Evolutionary conservation across 2,888 invertebrate genomes (phyloP).

Genomic region (Steinernema carpocapsae): DNA sequence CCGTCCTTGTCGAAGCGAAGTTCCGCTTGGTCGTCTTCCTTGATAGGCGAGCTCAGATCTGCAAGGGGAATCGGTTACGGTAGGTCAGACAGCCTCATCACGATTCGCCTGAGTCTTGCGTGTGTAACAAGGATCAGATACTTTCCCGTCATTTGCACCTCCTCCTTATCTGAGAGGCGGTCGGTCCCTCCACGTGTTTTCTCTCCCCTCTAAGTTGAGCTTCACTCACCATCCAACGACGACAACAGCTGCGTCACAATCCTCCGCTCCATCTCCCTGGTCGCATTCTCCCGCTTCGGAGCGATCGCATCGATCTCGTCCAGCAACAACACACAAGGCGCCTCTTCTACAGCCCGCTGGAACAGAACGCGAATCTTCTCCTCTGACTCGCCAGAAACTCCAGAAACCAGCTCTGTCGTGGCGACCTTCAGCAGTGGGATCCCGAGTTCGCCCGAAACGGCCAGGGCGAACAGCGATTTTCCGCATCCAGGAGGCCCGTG

Average conservation of each 20-base stretch:
- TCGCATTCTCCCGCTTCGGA: slow-evolving; percentile 84
- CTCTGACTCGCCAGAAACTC: slow-evolving; percentile 94
- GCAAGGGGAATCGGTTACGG: slow-evolving; percentile 36
- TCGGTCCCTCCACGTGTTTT: no score
- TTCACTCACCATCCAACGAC: slow-evolving; percentile 88
- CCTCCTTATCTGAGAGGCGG: no score
- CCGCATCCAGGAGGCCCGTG: slow-evolving; percentile 97
- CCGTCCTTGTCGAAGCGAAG: slow-evolving; percentile 52
- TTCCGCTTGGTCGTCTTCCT: slow-evolving; percentile 48
- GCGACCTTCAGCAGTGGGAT: slow-evolving; percentile 85
- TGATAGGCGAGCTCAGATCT: slow-evolving; percentile 52
- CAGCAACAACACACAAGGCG: slow-evolving; percentile 72
- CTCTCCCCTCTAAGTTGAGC: no score
- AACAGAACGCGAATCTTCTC: slow-evolving; percentile 88
- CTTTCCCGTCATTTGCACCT: no score
- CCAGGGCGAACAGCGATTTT: slow-evolving; percentile 62
- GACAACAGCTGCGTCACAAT: slow-evolving; percentile 90
- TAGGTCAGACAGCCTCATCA: not conserved
- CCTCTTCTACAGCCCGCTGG: slow-evolving; percentile 76
- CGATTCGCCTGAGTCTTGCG: not conserved
- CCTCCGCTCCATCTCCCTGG: slow-evolving; percentile 92
- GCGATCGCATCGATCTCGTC: slow-evolving; percentile 97
- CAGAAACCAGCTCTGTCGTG: slow-evolving; percentile 89
- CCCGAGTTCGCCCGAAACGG: slow-evolving; percentile 74
- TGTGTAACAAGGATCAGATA: no score